phyloP scores from a whole-genome alignment of 2,888 invertebrate species.

The Gastrophysa polygoni region DNA sequence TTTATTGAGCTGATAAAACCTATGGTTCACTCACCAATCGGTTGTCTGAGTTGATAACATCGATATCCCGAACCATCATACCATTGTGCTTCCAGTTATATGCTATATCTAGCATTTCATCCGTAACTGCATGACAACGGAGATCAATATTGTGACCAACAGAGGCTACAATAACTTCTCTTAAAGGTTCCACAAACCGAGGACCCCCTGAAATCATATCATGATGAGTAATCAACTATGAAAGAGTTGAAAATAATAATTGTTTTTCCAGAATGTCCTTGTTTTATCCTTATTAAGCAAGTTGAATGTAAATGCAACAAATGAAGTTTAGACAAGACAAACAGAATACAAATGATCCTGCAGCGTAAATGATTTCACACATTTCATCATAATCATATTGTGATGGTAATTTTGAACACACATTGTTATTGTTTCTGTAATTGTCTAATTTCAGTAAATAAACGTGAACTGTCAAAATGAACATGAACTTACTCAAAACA shows the following conservation, averaged over 20 bases:
- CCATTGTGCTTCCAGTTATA: slow-evolving; percentile 93
- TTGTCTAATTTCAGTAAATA: too few species aligned
- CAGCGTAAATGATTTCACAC: too few species aligned
- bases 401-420: slow-evolving; percentile 4
- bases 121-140: slow-evolving; percentile 83
- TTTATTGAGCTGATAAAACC: slow-evolving; percentile 21
- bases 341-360: too few species aligned
- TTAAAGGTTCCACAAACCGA: slow-evolving; percentile 72
- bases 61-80: slow-evolving; percentile 73
- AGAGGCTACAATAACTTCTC: slow-evolving; percentile 69
- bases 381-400: too few species aligned
- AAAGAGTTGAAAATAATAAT: too few species aligned
- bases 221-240: not conserved
- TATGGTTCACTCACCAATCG: slow-evolving; percentile 58
- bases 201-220: slow-evolving; percentile 67
- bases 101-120: slow-evolving; percentile 86
- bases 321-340: too few species aligned
- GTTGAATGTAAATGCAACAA: too few species aligned
- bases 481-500: slow-evolving; percentile 75
- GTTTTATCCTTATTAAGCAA: too few species aligned
- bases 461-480: not conserved
- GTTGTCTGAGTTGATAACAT: slow-evolving; percentile 61
- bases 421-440: too few species aligned
- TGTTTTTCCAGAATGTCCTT: too few species aligned
- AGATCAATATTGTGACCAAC: slow-evolving; percentile 75